Base-by-base conservation (phyloP, 2,797 vertebrate species). In the Mormyrops attenuatus region DNA sequence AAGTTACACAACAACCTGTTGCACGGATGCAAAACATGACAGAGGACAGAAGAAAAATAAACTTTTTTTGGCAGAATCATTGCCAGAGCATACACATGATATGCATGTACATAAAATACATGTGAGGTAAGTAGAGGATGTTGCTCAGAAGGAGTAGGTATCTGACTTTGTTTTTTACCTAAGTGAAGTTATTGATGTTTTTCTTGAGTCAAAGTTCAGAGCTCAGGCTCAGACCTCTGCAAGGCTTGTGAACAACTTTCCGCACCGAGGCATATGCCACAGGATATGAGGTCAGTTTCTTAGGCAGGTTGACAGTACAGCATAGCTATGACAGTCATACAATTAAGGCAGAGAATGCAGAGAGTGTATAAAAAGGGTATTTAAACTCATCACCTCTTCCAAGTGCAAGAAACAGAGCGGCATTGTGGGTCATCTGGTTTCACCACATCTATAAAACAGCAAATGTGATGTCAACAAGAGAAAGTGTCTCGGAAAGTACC, bases 241-340 rank as follows among this genome's bases (percentile, higher is more conserved):
- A 8, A 34, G 52, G 34, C 20, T 52, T 90, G 41, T 60, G 84
- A 55, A 50, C 91, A 93, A 93, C 93, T 95, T 95, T 95, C 94
- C 90, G 93, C 92, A 92, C 91, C 89, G 90, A 90, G 89, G 91
- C 90, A 92, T 38, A 92, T 94, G 93, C 91, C 88, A 93, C 91
- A 93, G 96, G 95, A 96, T 94, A 91, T 96, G 94, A 96, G 93
- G 92, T 93, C 92, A 95, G 92, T 94, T 96, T 95, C 95, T 96
- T 89, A 88, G 90, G 73, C 34, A 57, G 90, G 60, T 88, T 69
- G 17, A 73, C 41, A 44, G 13, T 17, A 20, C 47, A n/a, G 50
- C 38, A 82, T 26, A 87, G 77, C 77, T 57, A 34, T 17, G 38
- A 44, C 60, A 26, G 20, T 66, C 38, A 17, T 47, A 63, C 30